These are phyloP conservation scores for Rhinoptilus africanus DNA, from an alignment of 2,113 vertebrate genomes.

Conservation along the genomic window DNA sequence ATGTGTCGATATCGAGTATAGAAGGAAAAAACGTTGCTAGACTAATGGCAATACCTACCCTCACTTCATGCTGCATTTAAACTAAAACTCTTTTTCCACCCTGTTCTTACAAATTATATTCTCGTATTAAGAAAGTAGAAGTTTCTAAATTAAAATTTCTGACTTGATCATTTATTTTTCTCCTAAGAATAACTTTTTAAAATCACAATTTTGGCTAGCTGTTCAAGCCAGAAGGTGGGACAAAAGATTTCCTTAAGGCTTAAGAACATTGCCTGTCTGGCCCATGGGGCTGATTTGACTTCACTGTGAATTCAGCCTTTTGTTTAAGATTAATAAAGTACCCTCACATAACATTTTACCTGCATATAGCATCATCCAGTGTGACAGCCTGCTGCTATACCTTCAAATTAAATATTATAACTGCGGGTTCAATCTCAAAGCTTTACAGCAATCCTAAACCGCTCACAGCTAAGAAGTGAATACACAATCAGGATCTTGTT, in stretches of 20 bases:
- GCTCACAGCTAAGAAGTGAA: not conserved
- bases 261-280: not conserved
- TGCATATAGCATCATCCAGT: not conserved
- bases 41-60: not conserved
- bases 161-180: not conserved
- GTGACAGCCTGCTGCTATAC: not conserved
- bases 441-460: not conserved
- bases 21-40: not conserved
- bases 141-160: conserved; percentile 17
- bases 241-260: not conserved
- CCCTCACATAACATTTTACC: not conserved
- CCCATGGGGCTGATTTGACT: not conserved
- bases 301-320: not conserved
- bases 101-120: not conserved
- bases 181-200: not conserved
- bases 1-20: not conserved
- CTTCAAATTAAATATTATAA: not conserved
- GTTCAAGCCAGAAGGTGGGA: not conserved
- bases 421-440: not conserved
- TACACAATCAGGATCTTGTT: not conserved
- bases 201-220: not conserved
- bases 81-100: not conserved
- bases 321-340: not conserved
- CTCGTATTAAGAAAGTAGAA: not conserved
- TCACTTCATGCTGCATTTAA: not conserved